Percentiles rank a stretch among this genome's conserved stretches.
Conservation (phyloP, 2,888 invertebrate genomes). For the Caenorhabditis sulstoni region DNA sequence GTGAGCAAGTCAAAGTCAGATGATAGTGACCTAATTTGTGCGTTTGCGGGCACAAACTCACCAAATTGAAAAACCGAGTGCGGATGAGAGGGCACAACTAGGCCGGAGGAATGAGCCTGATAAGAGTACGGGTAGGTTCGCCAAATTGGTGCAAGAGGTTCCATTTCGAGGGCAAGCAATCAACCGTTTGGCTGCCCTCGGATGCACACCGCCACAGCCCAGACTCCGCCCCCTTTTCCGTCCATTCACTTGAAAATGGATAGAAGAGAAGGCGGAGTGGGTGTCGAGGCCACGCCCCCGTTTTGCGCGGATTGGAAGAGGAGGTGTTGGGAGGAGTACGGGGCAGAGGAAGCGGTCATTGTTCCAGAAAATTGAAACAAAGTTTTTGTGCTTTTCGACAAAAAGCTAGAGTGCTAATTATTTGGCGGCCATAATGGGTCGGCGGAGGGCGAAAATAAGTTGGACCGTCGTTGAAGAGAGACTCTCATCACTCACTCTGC, state of each 20-base stretch:
- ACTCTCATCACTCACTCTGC: no score
- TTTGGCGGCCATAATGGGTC: background rate
- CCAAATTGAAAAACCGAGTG: slow-evolving; percentile 39
- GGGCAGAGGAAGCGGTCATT: slow-evolving; percentile 21
- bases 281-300: background rate
- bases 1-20: slow-evolving; percentile 7
- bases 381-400: slow-evolving; percentile 6
- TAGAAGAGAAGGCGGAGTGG: background rate
- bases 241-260: slow-evolving; percentile 7
- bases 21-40: background rate
- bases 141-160: slow-evolving; percentile 53
- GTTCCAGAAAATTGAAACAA: slow-evolving; percentile 49
- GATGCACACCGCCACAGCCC: slow-evolving; percentile 36
- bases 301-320: slow-evolving; percentile 17
- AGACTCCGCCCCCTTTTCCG: slow-evolving; percentile 36
- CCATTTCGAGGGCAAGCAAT: slow-evolving; percentile 50
- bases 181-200: slow-evolving; percentile 63
- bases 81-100: background rate
- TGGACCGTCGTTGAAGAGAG: no score
- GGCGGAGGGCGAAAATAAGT: no score
- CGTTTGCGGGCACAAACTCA: slow-evolving; percentile 12
- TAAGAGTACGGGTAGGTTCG: slow-evolving; percentile 50
- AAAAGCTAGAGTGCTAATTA: background rate
- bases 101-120: slow-evolving; percentile 18
- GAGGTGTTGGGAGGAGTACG: no score